A percentile compares a stretch with the other conserved stretches of the same genome.
These are phyloP conservation scores for Leptothorax acervorum DNA, from an alignment of 2,888 invertebrate genomes.

Conservation along the genomic window DNA sequence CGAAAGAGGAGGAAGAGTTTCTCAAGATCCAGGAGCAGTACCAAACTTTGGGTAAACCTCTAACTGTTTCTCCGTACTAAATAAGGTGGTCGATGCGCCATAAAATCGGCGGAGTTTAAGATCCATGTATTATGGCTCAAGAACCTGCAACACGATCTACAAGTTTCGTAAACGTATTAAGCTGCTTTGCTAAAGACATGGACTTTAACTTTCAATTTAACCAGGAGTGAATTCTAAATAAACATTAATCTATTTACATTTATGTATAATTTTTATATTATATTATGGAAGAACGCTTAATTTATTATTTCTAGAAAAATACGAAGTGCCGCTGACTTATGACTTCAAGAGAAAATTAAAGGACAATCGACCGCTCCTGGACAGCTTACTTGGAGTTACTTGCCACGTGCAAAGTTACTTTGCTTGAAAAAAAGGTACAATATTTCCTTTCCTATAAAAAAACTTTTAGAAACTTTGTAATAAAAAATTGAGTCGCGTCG, in stretches of 20 bases:
- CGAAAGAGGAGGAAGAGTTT: conserved; percentile 90
- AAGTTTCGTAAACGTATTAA: conserved; percentile 16
- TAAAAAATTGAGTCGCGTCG: conserved; percentile 28
- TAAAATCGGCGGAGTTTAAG: conserved; percentile 18
- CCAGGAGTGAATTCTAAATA: not conserved
- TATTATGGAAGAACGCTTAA: not conserved
- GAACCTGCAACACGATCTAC: not conserved
- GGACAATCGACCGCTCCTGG: conserved; percentile 90
- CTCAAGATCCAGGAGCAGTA: conserved; percentile 92
- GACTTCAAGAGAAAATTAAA: conserved; percentile 88
- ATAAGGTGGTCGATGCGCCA: conserved; percentile 51
- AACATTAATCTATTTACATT: not conserved
- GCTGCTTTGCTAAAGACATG: not conserved
- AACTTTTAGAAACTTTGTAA: conserved; percentile 26
- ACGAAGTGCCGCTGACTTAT: conserved; percentile 90
- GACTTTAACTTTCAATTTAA: not conserved
- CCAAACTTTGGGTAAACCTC: conserved; percentile 87
- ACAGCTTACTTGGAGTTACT: conserved; percentile 89
- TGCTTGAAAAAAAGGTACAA: conserved; percentile 90
- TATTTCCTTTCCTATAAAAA: conserved; percentile 45
- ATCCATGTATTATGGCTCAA: conserved; percentile 32
- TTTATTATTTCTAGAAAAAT: conserved; percentile 86
- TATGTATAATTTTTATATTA: not conserved
- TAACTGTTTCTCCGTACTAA: conserved; percentile 59
- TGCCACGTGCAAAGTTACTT: conserved; percentile 90